Evolutionary conservation across 2,888 invertebrate species (phyloP).

Genomic region (Arrhopalites spinosus): DNA sequence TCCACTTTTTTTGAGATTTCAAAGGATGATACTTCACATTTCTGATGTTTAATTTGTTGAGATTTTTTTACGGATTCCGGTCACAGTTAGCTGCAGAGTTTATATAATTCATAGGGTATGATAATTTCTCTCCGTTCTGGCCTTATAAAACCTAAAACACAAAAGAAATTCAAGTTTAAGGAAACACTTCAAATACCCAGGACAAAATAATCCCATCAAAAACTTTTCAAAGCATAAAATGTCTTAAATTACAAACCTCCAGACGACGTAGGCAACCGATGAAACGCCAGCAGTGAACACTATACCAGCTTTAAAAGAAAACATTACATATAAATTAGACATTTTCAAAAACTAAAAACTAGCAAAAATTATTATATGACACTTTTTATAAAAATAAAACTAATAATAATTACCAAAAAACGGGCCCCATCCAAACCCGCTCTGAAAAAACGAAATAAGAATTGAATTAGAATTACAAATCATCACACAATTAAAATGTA

Average conservation of each 20-base stretch:
- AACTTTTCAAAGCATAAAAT: too few species aligned
- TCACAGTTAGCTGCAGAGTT: too few species aligned
- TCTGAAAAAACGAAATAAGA: background rate
- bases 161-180: too few species aligned
- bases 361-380: background rate
- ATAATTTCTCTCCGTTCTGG: constrained; percentile 82
- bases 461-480: too few species aligned
- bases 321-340: background rate
- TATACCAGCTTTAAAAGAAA: constrained; percentile 71
- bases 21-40: too few species aligned
- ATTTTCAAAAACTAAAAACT: background rate
- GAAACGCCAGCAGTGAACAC: constrained; percentile 77
- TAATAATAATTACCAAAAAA: constrained; percentile 47
- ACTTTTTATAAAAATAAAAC: constrained; percentile 1
- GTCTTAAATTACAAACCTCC: constrained; percentile 69
- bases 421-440: constrained; percentile 49
- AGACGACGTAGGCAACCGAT: constrained; percentile 79
- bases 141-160: constrained; percentile 56
- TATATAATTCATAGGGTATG: constrained; percentile 75
- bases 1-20: background rate
- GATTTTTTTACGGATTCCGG: too few species aligned
- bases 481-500: too few species aligned
- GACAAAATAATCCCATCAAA: too few species aligned
- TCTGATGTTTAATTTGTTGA: too few species aligned
- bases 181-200: too few species aligned